Evolutionary conservation across 2,888 invertebrate genomes (phyloP), one percentile per base, ranked within the genome.

Genomic region (Parthenolecanium corni): DNA sequence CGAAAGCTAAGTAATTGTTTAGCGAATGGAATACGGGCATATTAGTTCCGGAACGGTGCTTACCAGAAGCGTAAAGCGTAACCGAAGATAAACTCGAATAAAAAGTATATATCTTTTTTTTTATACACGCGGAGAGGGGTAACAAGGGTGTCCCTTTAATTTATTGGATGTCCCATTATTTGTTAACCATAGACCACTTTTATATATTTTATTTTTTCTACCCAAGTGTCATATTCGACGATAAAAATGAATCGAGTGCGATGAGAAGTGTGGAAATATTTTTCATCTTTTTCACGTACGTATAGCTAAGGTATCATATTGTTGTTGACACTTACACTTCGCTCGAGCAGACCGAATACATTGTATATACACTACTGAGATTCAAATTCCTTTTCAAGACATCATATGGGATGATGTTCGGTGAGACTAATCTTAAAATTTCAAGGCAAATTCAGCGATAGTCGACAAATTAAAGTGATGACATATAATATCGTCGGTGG

Each of bases 1-100:
- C 61, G 61, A 61, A 61, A 61, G 61, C 61, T 61, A 61, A 61
- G 61, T 61, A 61, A 61, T 61, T 61, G 61, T 61, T 61, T 61
- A 61, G 61, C 61, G 61, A 51, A 49, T 51, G 51, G 61, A 61
- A 61, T 61, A 61, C 61, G 49, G 61, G 61, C 61, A 61, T 61
- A 61, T 61, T 61, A 61, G 61, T 61, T 61, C 61, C 61, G 51
- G 61, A 61, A 61, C 61, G 49, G 38, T 49, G 61, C 61, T 61
- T 49, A 61, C 61, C 61, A 61, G 61, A 61, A 46, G 61, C 61
- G 61, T 61, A 47, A 61, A 61, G 61, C 61, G 61, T 61, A 61
- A 61, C 61, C 61, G 61, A 61, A 61, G 61, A 61, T 61, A 61
- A 61, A 61, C 61, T 61, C 61, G 61, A 61, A 61, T 61, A 61